Conservation (phyloP, 1,140 invertebrate species). For the Drosophila sechellia region DNA sequence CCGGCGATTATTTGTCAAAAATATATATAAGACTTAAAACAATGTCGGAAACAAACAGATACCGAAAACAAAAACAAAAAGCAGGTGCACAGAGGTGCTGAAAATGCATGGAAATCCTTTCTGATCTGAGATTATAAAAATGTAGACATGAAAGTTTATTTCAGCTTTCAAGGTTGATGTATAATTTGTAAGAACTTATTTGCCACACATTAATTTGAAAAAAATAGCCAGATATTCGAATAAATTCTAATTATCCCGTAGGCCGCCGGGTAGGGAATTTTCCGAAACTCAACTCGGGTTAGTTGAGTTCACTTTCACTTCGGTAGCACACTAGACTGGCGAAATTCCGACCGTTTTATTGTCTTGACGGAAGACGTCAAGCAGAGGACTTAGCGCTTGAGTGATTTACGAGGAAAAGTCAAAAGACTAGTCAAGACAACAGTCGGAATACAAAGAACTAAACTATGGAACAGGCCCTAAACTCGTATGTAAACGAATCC, state of each 20-base stretch:
- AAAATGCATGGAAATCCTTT: slow-evolving; percentile 5
- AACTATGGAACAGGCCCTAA: slow-evolving; percentile 33
- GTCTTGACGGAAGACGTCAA: slow-evolving; percentile 31
- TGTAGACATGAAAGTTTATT: too few relatives aligned
- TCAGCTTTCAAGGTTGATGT: too few relatives aligned
- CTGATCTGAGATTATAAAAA: slow-evolving; percentile 1
- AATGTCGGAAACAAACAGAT: slow-evolving; percentile 33
- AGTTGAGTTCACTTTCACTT: slow-evolving; percentile 48
- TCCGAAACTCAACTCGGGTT: slow-evolving; percentile 25
- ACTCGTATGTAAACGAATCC: slow-evolving; percentile 16
- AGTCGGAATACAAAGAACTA: slow-evolving; percentile 14
- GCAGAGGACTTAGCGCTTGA: slow-evolving; percentile 37
- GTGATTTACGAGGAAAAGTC: slow-evolving; percentile 73
- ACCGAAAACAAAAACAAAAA: slow-evolving; percentile 14
- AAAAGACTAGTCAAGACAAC: slow-evolving; percentile 23
- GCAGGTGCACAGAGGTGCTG: slow-evolving; percentile 11
- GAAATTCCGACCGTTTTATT: slow-evolving; percentile 34
- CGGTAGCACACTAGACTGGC: slow-evolving; percentile 32
- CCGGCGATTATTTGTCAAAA: slow-evolving; percentile 80
- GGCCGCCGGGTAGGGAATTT: slow-evolving; percentile 10
- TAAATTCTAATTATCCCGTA: slow-evolving; percentile 32
- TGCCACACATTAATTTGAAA: too few relatives aligned
- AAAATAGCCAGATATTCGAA: background rate
- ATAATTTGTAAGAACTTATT: too few relatives aligned
- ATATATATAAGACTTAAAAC: slow-evolving; percentile 63